Evolutionary conservation across 2,113 vertebrate genomes (phyloP).

Genomic region (Rhodinocichla rosea): DNA sequence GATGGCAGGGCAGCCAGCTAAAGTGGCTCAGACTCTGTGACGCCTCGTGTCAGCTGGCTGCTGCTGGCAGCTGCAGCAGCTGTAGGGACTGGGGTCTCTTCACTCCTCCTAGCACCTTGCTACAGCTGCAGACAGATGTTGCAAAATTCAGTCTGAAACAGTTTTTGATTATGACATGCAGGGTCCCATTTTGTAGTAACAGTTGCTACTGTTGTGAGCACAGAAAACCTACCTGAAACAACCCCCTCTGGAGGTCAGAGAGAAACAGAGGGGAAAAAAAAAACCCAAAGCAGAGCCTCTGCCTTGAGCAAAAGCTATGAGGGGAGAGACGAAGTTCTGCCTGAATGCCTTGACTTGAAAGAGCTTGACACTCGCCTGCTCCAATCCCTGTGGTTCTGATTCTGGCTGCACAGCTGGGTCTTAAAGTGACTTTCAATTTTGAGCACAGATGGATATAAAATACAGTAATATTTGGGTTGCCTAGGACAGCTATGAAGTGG

Average conservation of each 20-base stretch:
- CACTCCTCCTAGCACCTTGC: neutral
- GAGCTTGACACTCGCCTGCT: neutral
- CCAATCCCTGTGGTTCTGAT: neutral
- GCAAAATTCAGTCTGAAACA: neutral
- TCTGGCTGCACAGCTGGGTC: accelerated
- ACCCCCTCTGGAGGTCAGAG: neutral
- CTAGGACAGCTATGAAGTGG: neutral
- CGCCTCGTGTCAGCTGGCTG: accelerated
- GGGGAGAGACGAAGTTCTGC: neutral
- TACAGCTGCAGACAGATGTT: neutral
- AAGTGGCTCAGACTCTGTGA: neutral
- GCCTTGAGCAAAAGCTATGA: neutral
- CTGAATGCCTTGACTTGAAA: neutral
- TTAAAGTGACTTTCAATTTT: neutral
- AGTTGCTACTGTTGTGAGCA: neutral
- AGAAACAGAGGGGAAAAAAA: neutral
- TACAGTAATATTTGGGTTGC: neutral
- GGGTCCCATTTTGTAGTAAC: neutral
- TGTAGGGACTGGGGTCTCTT: neutral
- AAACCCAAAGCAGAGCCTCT: neutral
- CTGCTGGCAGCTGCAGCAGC: neutral
- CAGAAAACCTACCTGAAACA: neutral
- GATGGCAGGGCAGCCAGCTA: neutral
- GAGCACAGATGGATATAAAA: neutral
- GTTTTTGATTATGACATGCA: neutral